Base-by-base conservation (phyloP, 2,113 vertebrate genomes). In the Noturus placidus region DNA sequence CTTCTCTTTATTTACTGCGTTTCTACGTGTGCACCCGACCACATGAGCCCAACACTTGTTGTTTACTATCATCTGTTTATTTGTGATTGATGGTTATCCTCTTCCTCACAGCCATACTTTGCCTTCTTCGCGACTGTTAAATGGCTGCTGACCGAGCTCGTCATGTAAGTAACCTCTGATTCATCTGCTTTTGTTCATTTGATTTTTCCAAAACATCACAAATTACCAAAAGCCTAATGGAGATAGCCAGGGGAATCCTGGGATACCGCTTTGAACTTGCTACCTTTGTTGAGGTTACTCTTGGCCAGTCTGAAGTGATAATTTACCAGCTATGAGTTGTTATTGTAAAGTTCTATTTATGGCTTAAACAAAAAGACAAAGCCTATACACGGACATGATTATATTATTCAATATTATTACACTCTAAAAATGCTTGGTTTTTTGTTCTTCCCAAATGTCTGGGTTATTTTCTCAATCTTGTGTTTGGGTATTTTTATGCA, bases 91-190 rank as follows among this genome's bases (percentile, higher is more conserved):
- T 85, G 78, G 9, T 67, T 59, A 46, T 46, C 33, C 11, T 87
- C 59, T 76, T 82, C 87, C 14, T 67, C 52, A 35, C 91, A 99
- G 98, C 98, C 98, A 83, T 99, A 98, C 92, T 97, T 98, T 89
- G 96, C 97, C 90, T 95, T 98, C 93, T 96, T 98, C 91, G 96
- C 97, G 76, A 96, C 96, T 77, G 92, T 97, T 86, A 99, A 98
- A 94, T 99, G 97, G 98, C 96, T 99, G 93, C 94, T 98, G 94
- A 98, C 97, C 25, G 97, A 99, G 92, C 94, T 99, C 90, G 95
- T 98, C 95, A 94, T 98, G 98, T 99, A 97, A 99, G 98, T 95
- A 95, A 50, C 79, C 65, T 74, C 67, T 50, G 30, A 7, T 30
- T 76, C 30, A 14, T 76, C 69, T 50, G 38, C 22, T 78, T 35